Percentiles rank a stretch among this genome's conserved stretches.
These are phyloP conservation scores for Aegotheles bennettii DNA, from an alignment of 2,113 vertebrate species.

Conservation along the genomic window DNA sequence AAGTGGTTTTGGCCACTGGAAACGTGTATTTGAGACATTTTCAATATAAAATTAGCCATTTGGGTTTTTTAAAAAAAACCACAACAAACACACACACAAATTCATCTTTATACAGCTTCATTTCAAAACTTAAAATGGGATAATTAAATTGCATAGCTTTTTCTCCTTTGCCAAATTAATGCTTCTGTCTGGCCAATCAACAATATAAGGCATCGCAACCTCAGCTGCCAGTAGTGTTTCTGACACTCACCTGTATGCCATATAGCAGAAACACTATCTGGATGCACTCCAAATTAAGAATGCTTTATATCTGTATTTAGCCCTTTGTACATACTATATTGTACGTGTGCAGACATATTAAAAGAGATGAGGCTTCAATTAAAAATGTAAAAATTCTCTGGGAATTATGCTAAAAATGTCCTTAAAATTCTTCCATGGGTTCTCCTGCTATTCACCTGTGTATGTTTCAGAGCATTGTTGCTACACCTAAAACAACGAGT, in stretches of 20 bases:
- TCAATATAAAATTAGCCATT: neutral
- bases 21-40: neutral
- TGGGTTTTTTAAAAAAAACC: neutral
- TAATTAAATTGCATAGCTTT: neutral
- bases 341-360: neutral
- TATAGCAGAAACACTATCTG: neutral
- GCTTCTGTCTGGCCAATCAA: neutral
- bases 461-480: neutral
- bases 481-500: neutral
- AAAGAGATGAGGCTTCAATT: neutral
- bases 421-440: neutral
- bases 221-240: neutral
- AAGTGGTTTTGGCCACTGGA: neutral
- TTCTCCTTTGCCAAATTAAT: neutral
- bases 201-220: neutral
- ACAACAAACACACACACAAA: no score
- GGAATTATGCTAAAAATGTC: neutral
- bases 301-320: neutral
- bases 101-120: neutral
- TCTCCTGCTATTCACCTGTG: neutral
- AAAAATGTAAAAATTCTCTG: neutral
- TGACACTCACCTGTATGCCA: neutral
- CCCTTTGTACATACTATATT: neutral
- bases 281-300: neutral
- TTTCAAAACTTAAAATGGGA: neutral